Evolutionary conservation across 2,888 invertebrate species (phyloP), one percentile per base, ranked within the genome.

Genomic region (Agrochola lota): DNA sequence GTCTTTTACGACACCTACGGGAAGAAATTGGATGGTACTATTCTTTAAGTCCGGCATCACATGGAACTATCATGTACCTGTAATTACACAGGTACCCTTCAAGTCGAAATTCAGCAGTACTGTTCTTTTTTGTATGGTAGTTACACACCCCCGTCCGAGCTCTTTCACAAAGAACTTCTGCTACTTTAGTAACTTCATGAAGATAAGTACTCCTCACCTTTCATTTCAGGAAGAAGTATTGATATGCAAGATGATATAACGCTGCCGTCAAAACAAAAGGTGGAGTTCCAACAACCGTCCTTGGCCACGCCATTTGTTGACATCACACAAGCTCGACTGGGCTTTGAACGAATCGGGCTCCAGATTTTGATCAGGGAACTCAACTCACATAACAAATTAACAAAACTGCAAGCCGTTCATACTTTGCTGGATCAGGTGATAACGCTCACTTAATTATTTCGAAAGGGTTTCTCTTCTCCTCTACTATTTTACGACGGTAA

Each of bases 231-330:
- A 2, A 26, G 11, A 6, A 17, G 1, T 40, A 3, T 4, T 11
- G 40, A 2, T 69, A 7, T 17, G 6, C 23, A 9, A 17, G 2
- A 7, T 17, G 6, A 30, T 30, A 43, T 76, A 46, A 0, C 7
- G 23, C 68, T 87, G 0, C 95, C 95, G 15, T 85, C 94, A 75
- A 91, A 94, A 0, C 90, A 91, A 77, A 88, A 95, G 6, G 76
- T 95, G 62, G 93, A 94, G 17, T 95, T 96, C 0, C 94, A 94
- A 94, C 96, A 95, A 81, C 96, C 96, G 0, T 95, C 94, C 0
- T 85, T 95, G 0, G 94, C 91, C 87, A 94, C 93, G 0, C 95
- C 96, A 0, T 92, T 92, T 55, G 94, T 95, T 8, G 96, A 96
- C 83, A 88, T 95, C 66, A 95, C 94, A 0, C 89, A 94, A 2